Conservation (phyloP, 2,797 vertebrate species). For the Amniataba percoides region DNA sequence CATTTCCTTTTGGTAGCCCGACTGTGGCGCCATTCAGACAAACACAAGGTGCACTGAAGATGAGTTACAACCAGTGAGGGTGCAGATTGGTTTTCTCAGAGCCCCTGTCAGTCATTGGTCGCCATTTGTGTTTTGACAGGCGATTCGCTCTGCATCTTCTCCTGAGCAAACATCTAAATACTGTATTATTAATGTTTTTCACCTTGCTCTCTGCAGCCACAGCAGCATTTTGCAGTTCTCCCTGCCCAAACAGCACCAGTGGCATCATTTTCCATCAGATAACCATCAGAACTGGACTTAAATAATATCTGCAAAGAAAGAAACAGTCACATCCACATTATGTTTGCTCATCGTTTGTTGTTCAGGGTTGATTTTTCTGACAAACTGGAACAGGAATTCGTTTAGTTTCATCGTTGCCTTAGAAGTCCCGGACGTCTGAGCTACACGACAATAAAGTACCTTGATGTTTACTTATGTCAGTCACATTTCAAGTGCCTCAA, state of each 20-base stretch:
- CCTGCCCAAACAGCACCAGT: too few species aligned
- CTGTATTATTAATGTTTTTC: background rate
- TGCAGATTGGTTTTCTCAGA: background rate
- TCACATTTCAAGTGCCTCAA: background rate
- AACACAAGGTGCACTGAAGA: conserved; percentile 9
- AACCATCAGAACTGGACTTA: too few species aligned
- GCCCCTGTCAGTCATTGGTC: background rate
- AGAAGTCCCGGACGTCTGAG: background rate
- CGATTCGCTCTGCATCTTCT: background rate
- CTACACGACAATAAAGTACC: conserved; percentile 15
- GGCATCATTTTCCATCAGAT: too few species aligned
- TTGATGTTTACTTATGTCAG: conserved; percentile 10
- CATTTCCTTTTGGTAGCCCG: background rate
- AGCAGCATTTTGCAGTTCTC: too few species aligned
- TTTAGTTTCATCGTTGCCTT: background rate
- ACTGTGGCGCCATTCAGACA: background rate
- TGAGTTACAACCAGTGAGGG: conserved; percentile 6
- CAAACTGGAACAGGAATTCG: background rate
- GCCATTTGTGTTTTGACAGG: conserved; percentile 6
- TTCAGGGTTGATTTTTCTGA: conserved; percentile 10
- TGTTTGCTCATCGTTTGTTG: background rate
- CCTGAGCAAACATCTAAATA: background rate
- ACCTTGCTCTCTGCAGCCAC: background rate
- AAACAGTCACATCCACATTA: background rate
- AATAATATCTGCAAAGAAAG: too few species aligned